A percentile compares a stretch with the other conserved stretches of the same genome.
These are phyloP conservation scores for Grammomys dolichurus DNA, from an alignment of 2,113 vertebrate species.

Conservation along the genomic window DNA sequence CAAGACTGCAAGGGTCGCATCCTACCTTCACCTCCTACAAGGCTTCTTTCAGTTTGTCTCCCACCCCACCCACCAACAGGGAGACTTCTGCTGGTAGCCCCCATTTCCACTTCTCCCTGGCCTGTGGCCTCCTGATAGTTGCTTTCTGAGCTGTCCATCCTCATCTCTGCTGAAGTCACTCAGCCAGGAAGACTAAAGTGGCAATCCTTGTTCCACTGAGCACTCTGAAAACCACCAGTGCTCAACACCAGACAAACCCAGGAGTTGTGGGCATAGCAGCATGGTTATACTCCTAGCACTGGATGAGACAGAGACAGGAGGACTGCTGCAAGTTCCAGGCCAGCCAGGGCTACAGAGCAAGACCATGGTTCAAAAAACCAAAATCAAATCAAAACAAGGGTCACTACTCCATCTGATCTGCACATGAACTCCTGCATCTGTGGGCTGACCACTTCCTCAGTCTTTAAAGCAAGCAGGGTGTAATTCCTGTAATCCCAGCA, in stretches of 20 bases:
- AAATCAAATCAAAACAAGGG: not conserved
- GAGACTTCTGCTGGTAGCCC: not conserved
- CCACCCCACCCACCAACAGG: not conserved
- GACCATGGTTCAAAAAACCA: not conserved
- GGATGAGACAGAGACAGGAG: not conserved
- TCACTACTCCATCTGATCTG: not conserved
- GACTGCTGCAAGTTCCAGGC: not conserved
- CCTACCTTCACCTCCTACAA: not conserved
- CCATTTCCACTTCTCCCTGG: not conserved
- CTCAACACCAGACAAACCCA: not conserved
- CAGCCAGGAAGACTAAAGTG: not conserved
- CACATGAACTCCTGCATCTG: no score
- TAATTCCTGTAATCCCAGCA: not conserved
- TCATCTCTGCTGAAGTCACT: no score
- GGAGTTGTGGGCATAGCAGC: not conserved
- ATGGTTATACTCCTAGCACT: no score
- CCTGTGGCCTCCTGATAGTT: not conserved
- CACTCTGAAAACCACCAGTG: no score
- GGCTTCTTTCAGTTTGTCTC: not conserved
- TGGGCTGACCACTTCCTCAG: no score
- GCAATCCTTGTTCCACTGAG: not conserved
- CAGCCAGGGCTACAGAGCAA: not conserved
- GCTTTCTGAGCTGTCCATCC: not conserved
- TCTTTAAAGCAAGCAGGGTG: not conserved
- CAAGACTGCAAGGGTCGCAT: not conserved